Percentiles rank a stretch among this genome's conserved stretches.
Evolutionary conservation across 1,140 invertebrate genomes (phyloP).

Genomic region (Contarinia nasturtii): DNA sequence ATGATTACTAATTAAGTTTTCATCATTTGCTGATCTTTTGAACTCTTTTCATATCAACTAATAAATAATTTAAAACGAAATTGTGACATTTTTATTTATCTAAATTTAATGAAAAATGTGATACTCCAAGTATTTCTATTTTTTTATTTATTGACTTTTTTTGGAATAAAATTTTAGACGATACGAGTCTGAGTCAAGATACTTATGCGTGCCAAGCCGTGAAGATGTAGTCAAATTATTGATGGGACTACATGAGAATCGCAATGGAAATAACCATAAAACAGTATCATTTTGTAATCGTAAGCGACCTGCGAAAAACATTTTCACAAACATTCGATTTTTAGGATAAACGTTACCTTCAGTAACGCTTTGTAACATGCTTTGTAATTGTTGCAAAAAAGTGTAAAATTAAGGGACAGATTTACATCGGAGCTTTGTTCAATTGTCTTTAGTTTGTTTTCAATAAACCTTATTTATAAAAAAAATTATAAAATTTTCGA

Average conservation of each 20-base stretch:
- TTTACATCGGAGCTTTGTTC: not conserved
- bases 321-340: slow-evolving; percentile 43
- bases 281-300: slow-evolving; percentile 40
- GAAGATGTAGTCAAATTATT: slow-evolving; percentile 36
- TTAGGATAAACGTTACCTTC: slow-evolving; percentile 25
- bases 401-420: not conserved
- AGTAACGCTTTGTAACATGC: not conserved
- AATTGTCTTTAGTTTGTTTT: not conserved
- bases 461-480: not conserved
- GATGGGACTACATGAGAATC: slow-evolving; percentile 34
- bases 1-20: no score
- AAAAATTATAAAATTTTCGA: not conserved
- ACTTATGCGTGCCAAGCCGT: slow-evolving; percentile 33
- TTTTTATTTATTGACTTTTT: slow-evolving; percentile 9
- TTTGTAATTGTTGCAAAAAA: no score
- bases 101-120: not conserved
- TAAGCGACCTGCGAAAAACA: slow-evolving; percentile 30
- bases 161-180: no score
- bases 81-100: no score
- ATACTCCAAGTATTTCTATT: not conserved
- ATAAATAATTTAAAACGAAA: no score
- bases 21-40: no score
- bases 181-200: slow-evolving; percentile 33
- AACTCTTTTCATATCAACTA: no score
- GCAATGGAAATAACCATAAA: slow-evolving; percentile 29